Base-by-base conservation (phyloP, 1,140 invertebrate genomes). In the Bombus pyrosoma region DNA sequence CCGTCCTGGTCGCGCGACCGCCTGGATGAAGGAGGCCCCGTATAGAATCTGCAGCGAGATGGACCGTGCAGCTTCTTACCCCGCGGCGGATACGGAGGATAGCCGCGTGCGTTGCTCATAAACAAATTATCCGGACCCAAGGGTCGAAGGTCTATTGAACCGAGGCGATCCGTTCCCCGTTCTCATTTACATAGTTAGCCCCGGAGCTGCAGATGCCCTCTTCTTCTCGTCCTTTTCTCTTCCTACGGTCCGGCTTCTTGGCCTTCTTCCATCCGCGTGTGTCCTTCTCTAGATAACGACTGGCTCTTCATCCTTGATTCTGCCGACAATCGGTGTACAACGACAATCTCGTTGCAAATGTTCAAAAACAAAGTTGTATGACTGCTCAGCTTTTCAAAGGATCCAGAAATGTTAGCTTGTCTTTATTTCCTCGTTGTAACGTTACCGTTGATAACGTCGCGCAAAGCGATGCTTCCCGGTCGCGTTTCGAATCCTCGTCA, bases 101-200 rank as follows among this genome's bases (percentile, higher is more conserved):
- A 92, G 91, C 91, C 92, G 92, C 94, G 92, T 94, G 93, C 93
- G 93, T 93, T 94, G 92, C 93, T 94, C 94, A 94, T 95, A 95
- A 95, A 95, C 94, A 95, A 95, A 95, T 95, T 95, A 95, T 95
- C 94, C 93, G 92, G 93, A 95, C 92, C 92, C 93, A 94, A 93
- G 92, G 94, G 95, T 95, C 94, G 95, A 95, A 95, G 94, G 94
- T 95, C 94, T 94, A 95, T 95, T 95, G 94, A 95, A 95, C 94
- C 93, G 94, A 94, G 92, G 91, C 92, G 92, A 94, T 94, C 93
- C 93, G 90, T 92, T 93, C 92, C 92, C 89, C 88, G 89, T 91
- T 93, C 93, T 95, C 94, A 95, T 95, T 95, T 95, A 93, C 94
- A 94, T 95, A 95, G 93, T 93, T 91, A 92, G 91, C 90, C 93